phyloP scores from a whole-genome alignment of 2,113 vertebrate genomes.

The Anguilla rostrata region DNA sequence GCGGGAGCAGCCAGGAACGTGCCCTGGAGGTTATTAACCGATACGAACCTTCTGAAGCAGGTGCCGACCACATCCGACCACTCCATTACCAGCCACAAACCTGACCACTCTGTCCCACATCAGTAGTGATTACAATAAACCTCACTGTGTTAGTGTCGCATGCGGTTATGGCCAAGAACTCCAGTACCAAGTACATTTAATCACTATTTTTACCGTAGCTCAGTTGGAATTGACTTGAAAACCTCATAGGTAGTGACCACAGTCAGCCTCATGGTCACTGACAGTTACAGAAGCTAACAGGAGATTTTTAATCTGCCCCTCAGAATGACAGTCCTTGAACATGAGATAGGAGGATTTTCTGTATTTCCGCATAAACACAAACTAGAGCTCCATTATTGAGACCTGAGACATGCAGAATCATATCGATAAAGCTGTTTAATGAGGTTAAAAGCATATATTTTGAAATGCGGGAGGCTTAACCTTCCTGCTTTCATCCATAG shows the following conservation, averaged over 20 bases:
- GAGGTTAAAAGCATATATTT: too few species aligned
- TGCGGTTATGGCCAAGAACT: too few species aligned
- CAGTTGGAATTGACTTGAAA: neutral
- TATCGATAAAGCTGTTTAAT: too few species aligned
- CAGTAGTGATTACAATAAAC: neutral
- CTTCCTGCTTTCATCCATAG: constrained; percentile 53
- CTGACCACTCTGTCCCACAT: neutral
- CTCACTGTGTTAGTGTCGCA: neutral
- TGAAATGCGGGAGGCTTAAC: neutral
- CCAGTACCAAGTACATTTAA: too few species aligned
- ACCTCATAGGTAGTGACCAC: neutral
- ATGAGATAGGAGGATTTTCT: neutral
- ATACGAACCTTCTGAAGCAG: constrained; percentile 84
- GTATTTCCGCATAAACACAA: neutral
- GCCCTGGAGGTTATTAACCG: constrained; percentile 79
- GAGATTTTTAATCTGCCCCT: neutral
- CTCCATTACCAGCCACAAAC: neutral
- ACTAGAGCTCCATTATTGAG: neutral
- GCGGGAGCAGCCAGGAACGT: constrained; percentile 59
- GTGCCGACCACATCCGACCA: constrained; percentile 58
- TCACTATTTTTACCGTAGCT: too few species aligned
- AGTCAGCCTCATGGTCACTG: neutral
- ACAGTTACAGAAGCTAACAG: too few species aligned
- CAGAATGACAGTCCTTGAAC: neutral
- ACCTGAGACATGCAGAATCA: too few species aligned